Conservation (phyloP, 2,888 invertebrate genomes). For the Apodemia duryi region DNA sequence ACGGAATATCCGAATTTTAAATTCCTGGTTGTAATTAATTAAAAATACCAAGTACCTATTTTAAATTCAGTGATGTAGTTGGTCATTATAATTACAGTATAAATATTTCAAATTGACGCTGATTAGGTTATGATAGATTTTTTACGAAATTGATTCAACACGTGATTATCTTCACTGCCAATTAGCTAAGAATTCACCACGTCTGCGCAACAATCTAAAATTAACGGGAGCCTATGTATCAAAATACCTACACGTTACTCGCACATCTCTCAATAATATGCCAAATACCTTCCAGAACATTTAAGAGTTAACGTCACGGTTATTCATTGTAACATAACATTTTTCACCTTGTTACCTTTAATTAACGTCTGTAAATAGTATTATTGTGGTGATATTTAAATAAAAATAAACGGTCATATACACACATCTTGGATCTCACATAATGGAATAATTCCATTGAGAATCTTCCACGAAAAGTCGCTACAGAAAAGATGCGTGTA, state of each 20-base stretch:
- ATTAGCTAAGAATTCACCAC: constrained; percentile 77
- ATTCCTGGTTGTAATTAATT: background rate
- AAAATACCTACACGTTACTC: constrained; percentile 77
- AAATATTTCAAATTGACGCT: background rate
- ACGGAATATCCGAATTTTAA: background rate
- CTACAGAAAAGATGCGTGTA: constrained; percentile 64
- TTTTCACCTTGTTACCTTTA: background rate
- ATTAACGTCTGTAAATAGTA: background rate
- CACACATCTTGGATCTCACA: too few relatives aligned
- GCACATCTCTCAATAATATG: constrained; percentile 78
- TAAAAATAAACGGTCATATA: constrained; percentile 9
- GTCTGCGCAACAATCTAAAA: constrained; percentile 79
- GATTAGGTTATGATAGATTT: constrained; percentile 20
- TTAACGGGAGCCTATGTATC: constrained; percentile 79
- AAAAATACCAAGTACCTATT: background rate
- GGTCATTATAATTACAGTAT: constrained; percentile 7
- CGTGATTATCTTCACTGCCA: constrained; percentile 71
- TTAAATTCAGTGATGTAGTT: background rate
- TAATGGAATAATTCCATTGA: constrained; percentile 23
- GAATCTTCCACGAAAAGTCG: constrained; percentile 52
- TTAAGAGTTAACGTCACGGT: constrained; percentile 16
- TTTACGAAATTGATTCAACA: constrained; percentile 46
- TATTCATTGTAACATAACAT: constrained; percentile 2
- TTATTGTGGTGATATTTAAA: background rate
- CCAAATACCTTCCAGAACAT: constrained; percentile 75